These are phyloP conservation scores for Abrostola tripartita DNA, from an alignment of 2,888 invertebrate species.

Conservation along the genomic window DNA sequence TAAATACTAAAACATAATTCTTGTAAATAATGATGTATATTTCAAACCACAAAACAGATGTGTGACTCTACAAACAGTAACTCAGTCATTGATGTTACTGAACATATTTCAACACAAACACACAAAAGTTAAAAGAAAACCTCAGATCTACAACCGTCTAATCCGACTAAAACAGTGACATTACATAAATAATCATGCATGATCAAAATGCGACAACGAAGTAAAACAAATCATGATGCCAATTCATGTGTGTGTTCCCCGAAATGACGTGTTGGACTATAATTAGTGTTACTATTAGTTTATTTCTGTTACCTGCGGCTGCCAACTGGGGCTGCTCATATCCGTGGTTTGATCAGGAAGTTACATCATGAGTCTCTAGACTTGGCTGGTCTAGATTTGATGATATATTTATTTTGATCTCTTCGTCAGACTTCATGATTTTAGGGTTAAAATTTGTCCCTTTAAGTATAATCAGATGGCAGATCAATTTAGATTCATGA, in stretches of 20 bases:
- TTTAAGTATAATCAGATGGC: too few species aligned
- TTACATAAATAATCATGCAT: slow-evolving; percentile 40
- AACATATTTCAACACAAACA: too few species aligned
- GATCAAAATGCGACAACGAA: slow-evolving; percentile 22
- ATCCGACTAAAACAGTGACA: slow-evolving; percentile 13
- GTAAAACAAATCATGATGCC: slow-evolving; percentile 41
- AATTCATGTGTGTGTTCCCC: slow-evolving; percentile 54
- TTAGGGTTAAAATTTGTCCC: neutral
- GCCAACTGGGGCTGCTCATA: slow-evolving; percentile 68
- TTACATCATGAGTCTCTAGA: slow-evolving; percentile 66
- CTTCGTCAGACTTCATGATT: neutral
- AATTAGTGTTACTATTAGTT: slow-evolving; percentile 61
- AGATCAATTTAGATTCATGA: too few species aligned
- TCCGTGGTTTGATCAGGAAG: slow-evolving; percentile 68
- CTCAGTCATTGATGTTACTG: too few species aligned
- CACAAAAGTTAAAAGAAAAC: slow-evolving; percentile 18
- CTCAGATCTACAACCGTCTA: neutral
- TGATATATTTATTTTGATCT: slow-evolving; percentile 27
- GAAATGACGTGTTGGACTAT: slow-evolving; percentile 57
- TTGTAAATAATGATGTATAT: too few species aligned
- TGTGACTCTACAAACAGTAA: too few species aligned
- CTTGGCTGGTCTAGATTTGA: slow-evolving; percentile 37
- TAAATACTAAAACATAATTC: too few species aligned
- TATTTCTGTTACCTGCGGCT: slow-evolving; percentile 62
- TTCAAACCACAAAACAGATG: too few species aligned